phyloP scores from a whole-genome alignment of 2,888 invertebrate genomes.

The Chorisops tibialis region DNA sequence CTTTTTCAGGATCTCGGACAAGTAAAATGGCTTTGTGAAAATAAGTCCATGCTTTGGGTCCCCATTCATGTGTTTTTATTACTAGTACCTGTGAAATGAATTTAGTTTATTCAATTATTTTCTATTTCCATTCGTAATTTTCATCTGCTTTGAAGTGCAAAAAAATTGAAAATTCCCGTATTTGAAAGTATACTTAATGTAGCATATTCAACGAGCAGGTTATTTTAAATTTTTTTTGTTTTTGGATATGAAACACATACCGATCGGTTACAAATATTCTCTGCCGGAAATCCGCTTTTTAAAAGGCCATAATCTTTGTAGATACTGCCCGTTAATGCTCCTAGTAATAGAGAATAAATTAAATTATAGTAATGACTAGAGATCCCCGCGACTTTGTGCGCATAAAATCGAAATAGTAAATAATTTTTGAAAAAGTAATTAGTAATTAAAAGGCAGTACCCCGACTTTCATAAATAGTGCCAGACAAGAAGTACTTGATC shows the following conservation, averaged over 20 bases:
- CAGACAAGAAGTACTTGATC: too few species aligned
- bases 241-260: constrained; percentile 43
- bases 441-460: too few species aligned
- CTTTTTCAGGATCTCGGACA: constrained; percentile 68
- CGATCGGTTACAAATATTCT: constrained; percentile 70
- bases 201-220: too few species aligned
- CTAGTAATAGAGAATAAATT: constrained; percentile 46
- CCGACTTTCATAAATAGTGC: too few species aligned
- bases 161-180: too few species aligned
- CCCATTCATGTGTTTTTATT: constrained; percentile 78
- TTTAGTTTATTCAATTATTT: too few species aligned
- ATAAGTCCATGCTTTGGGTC: constrained; percentile 56
- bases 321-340: constrained; percentile 72
- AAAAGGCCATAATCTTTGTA: constrained; percentile 77
- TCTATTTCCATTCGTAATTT: neutral
- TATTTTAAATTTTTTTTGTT: too few species aligned
- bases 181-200: too few species aligned
- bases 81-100: constrained; percentile 55
- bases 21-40: constrained; percentile 68
- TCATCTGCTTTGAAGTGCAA: too few species aligned
- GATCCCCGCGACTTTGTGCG: neutral
- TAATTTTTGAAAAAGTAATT: too few species aligned
- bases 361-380: neutral
- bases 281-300: constrained; percentile 77
- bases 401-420: neutral